Evolutionary conservation across 2,113 vertebrate species (phyloP).

Genomic region (Callocephalon fimbriatum): DNA sequence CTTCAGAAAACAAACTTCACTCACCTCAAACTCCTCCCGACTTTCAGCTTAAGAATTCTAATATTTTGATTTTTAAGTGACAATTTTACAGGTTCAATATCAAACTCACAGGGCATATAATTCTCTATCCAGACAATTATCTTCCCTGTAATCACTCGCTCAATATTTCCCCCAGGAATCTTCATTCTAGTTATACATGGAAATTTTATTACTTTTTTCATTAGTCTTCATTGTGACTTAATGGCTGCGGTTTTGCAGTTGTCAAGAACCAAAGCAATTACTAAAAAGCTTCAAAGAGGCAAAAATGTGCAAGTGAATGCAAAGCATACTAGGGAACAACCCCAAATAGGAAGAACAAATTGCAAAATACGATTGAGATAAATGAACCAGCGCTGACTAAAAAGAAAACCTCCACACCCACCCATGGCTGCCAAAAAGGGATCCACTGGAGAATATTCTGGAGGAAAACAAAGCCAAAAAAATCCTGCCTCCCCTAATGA

Average conservation of each 20-base stretch:
- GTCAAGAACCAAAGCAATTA: slow-evolving; percentile 60
- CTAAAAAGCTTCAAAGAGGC: slow-evolving; percentile 47
- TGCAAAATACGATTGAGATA: slow-evolving; percentile 14
- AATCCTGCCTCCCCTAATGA: neutral
- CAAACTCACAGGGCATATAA: slow-evolving; percentile 66
- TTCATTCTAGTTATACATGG: slow-evolving; percentile 70
- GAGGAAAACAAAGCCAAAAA: neutral
- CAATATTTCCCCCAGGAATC: slow-evolving; percentile 69
- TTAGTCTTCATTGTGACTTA: slow-evolving; percentile 66
- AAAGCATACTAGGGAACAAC: slow-evolving; percentile 29
- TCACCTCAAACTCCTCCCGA: neutral
- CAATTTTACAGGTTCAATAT: slow-evolving; percentile 50
- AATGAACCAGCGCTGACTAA: neutral
- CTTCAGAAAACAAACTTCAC: neutral
- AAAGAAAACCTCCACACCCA: neutral
- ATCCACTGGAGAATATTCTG: neutral
- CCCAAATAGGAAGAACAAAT: neutral
- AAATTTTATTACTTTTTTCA: slow-evolving; percentile 73
- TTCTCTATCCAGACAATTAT: slow-evolving; percentile 76
- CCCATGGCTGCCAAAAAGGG: neutral
- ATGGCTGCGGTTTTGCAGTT: slow-evolving; percentile 53
- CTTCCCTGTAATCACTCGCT: slow-evolving; percentile 73
- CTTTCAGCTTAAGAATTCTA: slow-evolving; percentile 4
- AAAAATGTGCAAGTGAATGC: neutral
- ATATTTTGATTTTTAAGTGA: slow-evolving; percentile 56